A percentile compares a stretch with the other conserved stretches of the same genome.
Conservation (phyloP, 2,888 invertebrate genomes). For the Platynereis dumerilii region DNA sequence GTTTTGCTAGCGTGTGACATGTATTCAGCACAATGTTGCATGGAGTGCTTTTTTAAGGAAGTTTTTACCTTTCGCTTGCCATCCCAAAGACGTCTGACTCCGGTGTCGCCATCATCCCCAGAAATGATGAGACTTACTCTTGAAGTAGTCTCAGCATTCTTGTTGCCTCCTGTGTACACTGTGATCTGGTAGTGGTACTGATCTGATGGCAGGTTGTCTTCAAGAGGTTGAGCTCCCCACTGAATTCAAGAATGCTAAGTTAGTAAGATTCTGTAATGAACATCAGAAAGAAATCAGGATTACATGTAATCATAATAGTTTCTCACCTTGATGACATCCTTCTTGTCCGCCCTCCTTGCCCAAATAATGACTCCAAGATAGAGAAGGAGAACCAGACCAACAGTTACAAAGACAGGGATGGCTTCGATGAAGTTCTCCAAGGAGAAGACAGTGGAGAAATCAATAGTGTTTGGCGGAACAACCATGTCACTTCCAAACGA, state of each 20-base stretch:
- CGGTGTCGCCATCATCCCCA: constrained; percentile 59
- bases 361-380: constrained; percentile 57
- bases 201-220: constrained; percentile 64
- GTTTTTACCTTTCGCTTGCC: constrained; percentile 60
- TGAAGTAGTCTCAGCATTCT: constrained; percentile 55
- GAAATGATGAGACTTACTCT: constrained; percentile 59
- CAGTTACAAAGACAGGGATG: constrained; percentile 61
- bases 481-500: constrained; percentile 62
- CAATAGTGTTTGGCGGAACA: constrained; percentile 62
- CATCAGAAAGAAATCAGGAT: too few relatives aligned
- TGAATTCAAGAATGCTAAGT: constrained; percentile 30
- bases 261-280: too few relatives aligned
- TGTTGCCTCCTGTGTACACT: constrained; percentile 62
- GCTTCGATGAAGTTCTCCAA: constrained; percentile 56
- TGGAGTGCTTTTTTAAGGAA: too few relatives aligned
- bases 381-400: constrained; percentile 52
- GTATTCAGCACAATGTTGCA: too few relatives aligned
- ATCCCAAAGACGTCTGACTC: constrained; percentile 56
- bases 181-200: constrained; percentile 64
- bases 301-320: too few relatives aligned
- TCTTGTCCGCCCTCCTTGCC: constrained; percentile 59
- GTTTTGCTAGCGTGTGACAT: too few relatives aligned
- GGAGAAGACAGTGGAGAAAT: constrained; percentile 61
- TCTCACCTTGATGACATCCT: constrained; percentile 58
- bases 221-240: constrained; percentile 64